These are phyloP conservation scores for Agrotis clavis DNA, from an alignment of 2,888 invertebrate genomes.

Conservation along the genomic window DNA sequence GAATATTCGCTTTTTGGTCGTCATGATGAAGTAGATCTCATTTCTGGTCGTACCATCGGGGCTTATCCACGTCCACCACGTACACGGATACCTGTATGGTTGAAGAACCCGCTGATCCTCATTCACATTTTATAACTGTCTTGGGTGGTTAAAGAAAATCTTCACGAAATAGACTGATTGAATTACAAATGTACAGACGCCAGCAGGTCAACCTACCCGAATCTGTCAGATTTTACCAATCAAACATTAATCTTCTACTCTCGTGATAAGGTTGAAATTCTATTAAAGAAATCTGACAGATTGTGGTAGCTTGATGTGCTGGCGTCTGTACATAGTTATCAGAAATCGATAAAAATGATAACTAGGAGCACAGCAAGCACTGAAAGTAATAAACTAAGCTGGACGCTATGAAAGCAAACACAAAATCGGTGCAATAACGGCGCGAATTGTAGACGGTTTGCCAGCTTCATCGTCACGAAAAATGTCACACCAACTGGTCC, in stretches of 20 bases:
- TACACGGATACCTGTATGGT: neutral
- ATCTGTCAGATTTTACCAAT: no score
- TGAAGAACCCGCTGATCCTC: neutral
- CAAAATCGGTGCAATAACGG: slow-evolving; percentile 57
- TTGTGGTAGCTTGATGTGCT: no score
- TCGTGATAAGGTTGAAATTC: no score
- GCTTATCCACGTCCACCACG: no score
- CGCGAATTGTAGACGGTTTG: slow-evolving; percentile 46
- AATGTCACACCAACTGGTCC: slow-evolving; percentile 56
- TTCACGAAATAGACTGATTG: neutral
- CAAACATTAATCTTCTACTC: no score
- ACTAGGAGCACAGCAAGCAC: neutral
- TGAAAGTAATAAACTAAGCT: slow-evolving; percentile 51
- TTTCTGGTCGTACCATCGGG: no score
- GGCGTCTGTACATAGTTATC: neutral
- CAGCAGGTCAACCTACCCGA: no score
- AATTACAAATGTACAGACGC: neutral
- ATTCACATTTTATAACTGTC: neutral
- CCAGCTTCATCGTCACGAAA: slow-evolving; percentile 59
- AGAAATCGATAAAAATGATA: neutral
- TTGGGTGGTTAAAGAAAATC: neutral
- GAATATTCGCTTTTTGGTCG: no score
- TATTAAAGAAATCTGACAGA: no score
- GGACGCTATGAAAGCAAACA: slow-evolving; percentile 54
- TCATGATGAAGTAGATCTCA: no score